A percentile compares a stretch with the other conserved stretches of the same genome.
phyloP scores from a whole-genome alignment of 2,888 invertebrate genomes.

The Aleiodes leptofemur region DNA sequence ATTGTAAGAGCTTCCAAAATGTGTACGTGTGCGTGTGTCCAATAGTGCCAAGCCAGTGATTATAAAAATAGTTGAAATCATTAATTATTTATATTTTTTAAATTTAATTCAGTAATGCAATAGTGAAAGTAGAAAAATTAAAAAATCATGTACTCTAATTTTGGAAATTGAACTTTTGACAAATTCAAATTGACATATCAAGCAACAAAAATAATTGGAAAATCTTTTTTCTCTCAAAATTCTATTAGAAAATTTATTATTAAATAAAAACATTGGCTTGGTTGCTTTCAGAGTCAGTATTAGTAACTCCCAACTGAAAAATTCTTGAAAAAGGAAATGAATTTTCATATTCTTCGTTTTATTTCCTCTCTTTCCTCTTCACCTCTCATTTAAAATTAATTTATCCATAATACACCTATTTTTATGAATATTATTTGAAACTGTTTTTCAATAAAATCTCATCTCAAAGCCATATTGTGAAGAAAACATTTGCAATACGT shows the following conservation, averaged over 20 bases:
- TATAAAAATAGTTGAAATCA: constrained; percentile 1
- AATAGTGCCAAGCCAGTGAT: constrained; percentile 65
- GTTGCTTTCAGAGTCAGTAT: constrained; percentile 69
- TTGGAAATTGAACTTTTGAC: constrained; percentile 14
- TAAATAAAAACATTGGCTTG: constrained; percentile 62
- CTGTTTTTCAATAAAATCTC: constrained; percentile 53
- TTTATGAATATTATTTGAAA: constrained; percentile 60
- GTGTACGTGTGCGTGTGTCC: constrained; percentile 61
- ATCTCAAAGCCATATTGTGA: constrained; percentile 11
- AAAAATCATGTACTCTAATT: neutral
- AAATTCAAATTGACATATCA: constrained; percentile 63
- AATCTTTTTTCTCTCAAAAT: constrained; percentile 23
- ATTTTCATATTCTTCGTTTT: constrained; percentile 49
- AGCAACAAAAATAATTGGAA: constrained; percentile 56
- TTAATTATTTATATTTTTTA: constrained; percentile 3
- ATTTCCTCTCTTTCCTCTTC: constrained; percentile 30
- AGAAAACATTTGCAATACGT: constrained; percentile 54
- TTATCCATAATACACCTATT: constrained; percentile 53
- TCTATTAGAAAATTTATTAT: constrained; percentile 6
- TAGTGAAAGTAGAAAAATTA: too few relatives aligned
- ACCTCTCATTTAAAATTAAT: constrained; percentile 30
- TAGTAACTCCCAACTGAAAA: constrained; percentile 56
- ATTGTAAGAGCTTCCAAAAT: constrained; percentile 67
- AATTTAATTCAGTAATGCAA: neutral
- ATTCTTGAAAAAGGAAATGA: constrained; percentile 25